Base-by-base conservation (phyloP, 1,140 invertebrate species). In the Apis cerana region DNA sequence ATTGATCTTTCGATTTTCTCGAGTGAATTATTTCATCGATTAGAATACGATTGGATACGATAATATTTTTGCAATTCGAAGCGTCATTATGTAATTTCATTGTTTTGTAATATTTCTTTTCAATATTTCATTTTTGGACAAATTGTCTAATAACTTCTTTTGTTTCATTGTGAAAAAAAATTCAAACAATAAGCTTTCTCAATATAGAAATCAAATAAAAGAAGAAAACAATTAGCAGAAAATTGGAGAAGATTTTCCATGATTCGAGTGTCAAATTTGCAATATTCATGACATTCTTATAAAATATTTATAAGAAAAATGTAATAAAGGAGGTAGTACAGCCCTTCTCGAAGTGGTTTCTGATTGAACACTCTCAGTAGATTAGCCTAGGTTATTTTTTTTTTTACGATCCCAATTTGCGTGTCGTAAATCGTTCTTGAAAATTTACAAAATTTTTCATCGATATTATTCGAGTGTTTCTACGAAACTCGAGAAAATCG, bases 1-100 rank as follows among this genome's bases (percentile, higher is more conserved):
- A 9, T 17, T 13, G 43, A 54, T 64, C 64, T 76, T 64, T 61
- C 70, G 70, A 80, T 80, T 82, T 82, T 67, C 65, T 65, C 67
- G 33, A 77, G 50, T 17, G 64, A 58, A 78, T 82, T 58, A 68
- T 61, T 52, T 75, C 61, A 13, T 21, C 21, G 27, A 80, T 15
- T 59, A n/a, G 43, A 70, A 79, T 5, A 43, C 59, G 50, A 7
- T 8, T 15, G 10, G 11, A n/a, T 27, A 9, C 50, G 11, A 21
- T 23, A 48, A 80, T 23, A 23, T 72, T 72, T 79, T 23, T 52
- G 19, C 68, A n/a, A 56, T 9, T 11, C 56, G 67, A 71, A 19
- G n/a, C 23, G 54, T 58, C n/a, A 58, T n/a, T 10, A 12, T 17
- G 50, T 27, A 27, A 59, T 5, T 33, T 33, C 4, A 12, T 68